A percentile compares a stretch with the other conserved stretches of the same genome.
These are phyloP conservation scores for Morone saxatilis DNA, from an alignment of 2,113 vertebrate species.

Conservation along the genomic window DNA sequence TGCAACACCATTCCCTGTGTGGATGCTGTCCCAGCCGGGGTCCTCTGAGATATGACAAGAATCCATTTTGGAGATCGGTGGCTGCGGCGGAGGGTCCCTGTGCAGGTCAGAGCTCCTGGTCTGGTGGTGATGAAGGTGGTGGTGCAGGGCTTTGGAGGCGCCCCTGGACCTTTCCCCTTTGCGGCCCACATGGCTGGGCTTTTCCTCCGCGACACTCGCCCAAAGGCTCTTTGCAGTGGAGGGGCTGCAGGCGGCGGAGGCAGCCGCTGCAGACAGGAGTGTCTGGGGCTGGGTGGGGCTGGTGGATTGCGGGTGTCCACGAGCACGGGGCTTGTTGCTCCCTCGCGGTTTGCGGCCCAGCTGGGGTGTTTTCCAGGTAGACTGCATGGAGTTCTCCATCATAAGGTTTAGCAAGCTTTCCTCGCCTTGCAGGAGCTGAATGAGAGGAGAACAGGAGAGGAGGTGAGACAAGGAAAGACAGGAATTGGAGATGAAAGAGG, in stretches of 20 bases:
- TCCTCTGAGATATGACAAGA: slow-evolving; percentile 85
- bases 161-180: slow-evolving; percentile 66
- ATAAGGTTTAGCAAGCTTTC: slow-evolving; percentile 95
- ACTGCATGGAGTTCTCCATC: slow-evolving; percentile 94
- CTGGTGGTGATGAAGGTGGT: slow-evolving; percentile 70
- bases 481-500: neutral
- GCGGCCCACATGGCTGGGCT: slow-evolving; percentile 39
- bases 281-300: slow-evolving; percentile 26
- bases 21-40: slow-evolving; percentile 57
- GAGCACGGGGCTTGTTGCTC: slow-evolving; percentile 84
- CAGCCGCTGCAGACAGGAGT: slow-evolving; percentile 25
- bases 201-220: slow-evolving; percentile 50
- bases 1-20: slow-evolving; percentile 19
- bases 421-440: slow-evolving; percentile 92
- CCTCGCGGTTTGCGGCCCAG: slow-evolving; percentile 87
- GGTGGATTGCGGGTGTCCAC: slow-evolving; percentile 74
- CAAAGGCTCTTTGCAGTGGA: slow-evolving; percentile 57
- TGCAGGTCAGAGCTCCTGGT: slow-evolving; percentile 68
- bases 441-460: neutral
- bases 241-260: slow-evolving; percentile 50
- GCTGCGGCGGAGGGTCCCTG: slow-evolving; percentile 82
- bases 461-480: neutral
- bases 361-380: slow-evolving; percentile 91
- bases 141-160: slow-evolving; percentile 65
- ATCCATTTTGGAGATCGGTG: slow-evolving; percentile 87